These are phyloP conservation scores for Solea solea DNA, from an alignment of 2,113 vertebrate genomes.

Conservation along the genomic window DNA sequence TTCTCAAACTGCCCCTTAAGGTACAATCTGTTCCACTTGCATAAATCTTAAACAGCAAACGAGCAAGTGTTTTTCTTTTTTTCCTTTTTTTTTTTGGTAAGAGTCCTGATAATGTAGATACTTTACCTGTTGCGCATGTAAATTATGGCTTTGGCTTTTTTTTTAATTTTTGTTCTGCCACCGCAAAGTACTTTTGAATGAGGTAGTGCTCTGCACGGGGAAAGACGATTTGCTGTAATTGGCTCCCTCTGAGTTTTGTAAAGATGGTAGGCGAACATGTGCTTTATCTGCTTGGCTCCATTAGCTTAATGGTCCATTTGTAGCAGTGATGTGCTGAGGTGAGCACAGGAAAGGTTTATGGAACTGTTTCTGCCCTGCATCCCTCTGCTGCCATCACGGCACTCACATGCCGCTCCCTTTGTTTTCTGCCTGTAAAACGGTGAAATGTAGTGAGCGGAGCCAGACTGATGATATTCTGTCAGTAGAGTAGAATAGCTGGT, in stretches of 20 bases:
- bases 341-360: constrained; percentile 47
- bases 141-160: constrained; percentile 13
- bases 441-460: neutral
- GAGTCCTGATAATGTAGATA: neutral
- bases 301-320: constrained; percentile 63
- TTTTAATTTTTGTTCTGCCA: constrained; percentile 7
- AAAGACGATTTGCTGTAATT: constrained; percentile 57
- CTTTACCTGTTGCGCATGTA: constrained; percentile 11
- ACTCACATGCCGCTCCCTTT: neutral
- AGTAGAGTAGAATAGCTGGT: neutral
- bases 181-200: constrained; percentile 18
- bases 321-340: constrained; percentile 59
- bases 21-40: constrained; percentile 24
- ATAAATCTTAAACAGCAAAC: constrained; percentile 18
- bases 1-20: neutral
- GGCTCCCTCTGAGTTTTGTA: constrained; percentile 61
- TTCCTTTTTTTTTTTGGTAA: neutral
- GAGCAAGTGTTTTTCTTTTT: neutral
- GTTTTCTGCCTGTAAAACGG: neutral
- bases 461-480: constrained; percentile 6
- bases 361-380: constrained; percentile 35
- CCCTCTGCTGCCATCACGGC: constrained; percentile 22
- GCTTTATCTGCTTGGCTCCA: constrained; percentile 55
- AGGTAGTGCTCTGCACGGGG: constrained; percentile 17
- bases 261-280: constrained; percentile 58